Conservation (phyloP, 2,888 invertebrate species). For the Acrocyrtus sp. region DNA sequence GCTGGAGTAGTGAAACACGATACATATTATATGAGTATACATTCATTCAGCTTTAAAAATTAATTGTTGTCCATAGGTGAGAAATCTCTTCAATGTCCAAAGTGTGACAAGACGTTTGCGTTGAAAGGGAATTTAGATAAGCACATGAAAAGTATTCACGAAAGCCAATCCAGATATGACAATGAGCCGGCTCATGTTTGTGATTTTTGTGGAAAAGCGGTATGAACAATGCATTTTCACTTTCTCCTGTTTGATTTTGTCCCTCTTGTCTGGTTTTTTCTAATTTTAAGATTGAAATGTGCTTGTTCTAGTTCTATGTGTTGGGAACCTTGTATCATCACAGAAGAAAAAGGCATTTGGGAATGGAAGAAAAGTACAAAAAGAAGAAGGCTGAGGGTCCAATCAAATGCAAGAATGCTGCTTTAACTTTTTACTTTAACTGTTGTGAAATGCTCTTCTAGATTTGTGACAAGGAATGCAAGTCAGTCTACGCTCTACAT, state of each 20-base stretch:
- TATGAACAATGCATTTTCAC: background rate
- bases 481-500: background rate
- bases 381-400: background rate
- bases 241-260: background rate
- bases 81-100: slow-evolving; percentile 21
- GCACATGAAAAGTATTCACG: slow-evolving; percentile 41
- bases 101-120: slow-evolving; percentile 11
- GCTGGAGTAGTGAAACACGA: no score
- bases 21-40: no score
- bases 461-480: slow-evolving; percentile 20
- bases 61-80: slow-evolving; percentile 21
- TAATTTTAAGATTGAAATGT: background rate
- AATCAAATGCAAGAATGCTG: slow-evolving; percentile 9
- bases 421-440: no score
- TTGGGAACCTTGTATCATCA: slow-evolving; percentile 22
- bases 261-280: background rate
- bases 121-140: slow-evolving; percentile 28
- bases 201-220: slow-evolving; percentile 17
- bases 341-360: slow-evolving; percentile 14
- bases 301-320: slow-evolving; percentile 3
- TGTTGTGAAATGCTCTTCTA: background rate
- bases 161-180: slow-evolving; percentile 19
- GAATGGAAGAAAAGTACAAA: slow-evolving; percentile 3
- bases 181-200: slow-evolving; percentile 32
- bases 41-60: no score